Conservation (phyloP, 1,140 invertebrate species). For the Diabrotica undecimpunctata region DNA sequence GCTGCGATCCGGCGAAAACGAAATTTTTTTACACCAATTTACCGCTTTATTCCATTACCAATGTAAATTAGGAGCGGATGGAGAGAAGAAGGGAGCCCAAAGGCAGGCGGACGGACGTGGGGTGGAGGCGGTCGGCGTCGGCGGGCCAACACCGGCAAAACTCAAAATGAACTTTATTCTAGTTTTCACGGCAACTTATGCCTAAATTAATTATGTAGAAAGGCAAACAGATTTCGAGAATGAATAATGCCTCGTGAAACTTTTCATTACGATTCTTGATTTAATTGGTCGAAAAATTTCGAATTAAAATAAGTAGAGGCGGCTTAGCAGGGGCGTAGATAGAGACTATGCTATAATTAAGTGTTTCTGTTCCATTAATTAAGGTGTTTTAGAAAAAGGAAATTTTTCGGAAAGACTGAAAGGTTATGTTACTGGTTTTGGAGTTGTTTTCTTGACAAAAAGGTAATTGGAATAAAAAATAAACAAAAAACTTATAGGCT, state of each 20-base stretch:
- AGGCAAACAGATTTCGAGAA: slow-evolving; percentile 29
- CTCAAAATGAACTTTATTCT: slow-evolving; percentile 21
- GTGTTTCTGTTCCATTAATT: too few relatives aligned
- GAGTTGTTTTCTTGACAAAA: too few relatives aligned
- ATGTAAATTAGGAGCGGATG: slow-evolving; percentile 10
- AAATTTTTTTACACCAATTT: slow-evolving; percentile 5
- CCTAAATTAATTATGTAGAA: slow-evolving; percentile 30
- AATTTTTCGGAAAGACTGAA: too few relatives aligned
- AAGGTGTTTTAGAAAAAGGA: too few relatives aligned
- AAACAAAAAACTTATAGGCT: too few relatives aligned
- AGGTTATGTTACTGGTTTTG: too few relatives aligned
- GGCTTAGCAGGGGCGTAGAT: background rate
- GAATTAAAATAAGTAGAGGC: background rate
- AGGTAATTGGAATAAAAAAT: too few relatives aligned
- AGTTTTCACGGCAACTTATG: slow-evolving; percentile 27
- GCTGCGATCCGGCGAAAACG: too few relatives aligned
- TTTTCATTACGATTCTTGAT: slow-evolving; percentile 10
- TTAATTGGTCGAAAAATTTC: slow-evolving; percentile 17
- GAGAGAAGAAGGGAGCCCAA: background rate
- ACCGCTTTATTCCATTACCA: slow-evolving; percentile 13
- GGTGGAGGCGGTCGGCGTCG: background rate
- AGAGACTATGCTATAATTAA: too few relatives aligned
- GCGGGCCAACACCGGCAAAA: slow-evolving; percentile 1
- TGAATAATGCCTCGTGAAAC: slow-evolving; percentile 24
- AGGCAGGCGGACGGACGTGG: background rate